These are phyloP conservation scores for Nibea coibor DNA, from an alignment of 2,113 vertebrate species.

Conservation along the genomic window DNA sequence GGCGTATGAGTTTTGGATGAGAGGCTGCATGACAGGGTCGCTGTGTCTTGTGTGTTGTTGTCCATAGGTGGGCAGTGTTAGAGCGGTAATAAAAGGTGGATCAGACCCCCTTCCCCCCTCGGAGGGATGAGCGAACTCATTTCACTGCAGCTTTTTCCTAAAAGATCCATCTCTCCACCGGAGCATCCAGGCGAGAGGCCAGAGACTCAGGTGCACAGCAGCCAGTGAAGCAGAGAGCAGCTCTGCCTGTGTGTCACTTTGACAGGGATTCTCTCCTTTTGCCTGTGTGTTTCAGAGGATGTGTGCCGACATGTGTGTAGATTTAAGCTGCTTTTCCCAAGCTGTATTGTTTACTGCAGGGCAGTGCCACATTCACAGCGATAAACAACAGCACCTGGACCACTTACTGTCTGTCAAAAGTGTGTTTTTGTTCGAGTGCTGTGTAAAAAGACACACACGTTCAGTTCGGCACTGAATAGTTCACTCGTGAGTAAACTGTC, in stretches of 20 bases:
- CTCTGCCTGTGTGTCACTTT: constrained; percentile 44
- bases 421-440: neutral
- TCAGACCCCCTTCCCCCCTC: neutral
- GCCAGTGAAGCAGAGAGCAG: constrained; percentile 56
- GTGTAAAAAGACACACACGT: neutral
- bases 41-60: constrained; percentile 12
- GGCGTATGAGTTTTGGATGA: constrained; percentile 22
- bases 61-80: constrained; percentile 37
- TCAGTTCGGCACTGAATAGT: neutral
- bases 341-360: neutral
- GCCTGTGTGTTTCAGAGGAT: constrained; percentile 26
- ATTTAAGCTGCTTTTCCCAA: neutral
- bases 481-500: constrained; percentile 26
- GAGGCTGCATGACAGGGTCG: constrained; percentile 9
- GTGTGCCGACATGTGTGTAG: constrained; percentile 1
- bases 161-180: constrained; percentile 36
- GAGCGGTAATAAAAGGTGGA: constrained; percentile 41
- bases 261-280: constrained; percentile 33
- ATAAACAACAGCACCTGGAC: constrained; percentile 5
- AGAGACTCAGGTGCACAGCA: constrained; percentile 60
- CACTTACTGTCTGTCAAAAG: constrained; percentile 4
- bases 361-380: neutral
- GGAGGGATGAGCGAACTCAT: constrained; percentile 36
- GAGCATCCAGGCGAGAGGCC: constrained; percentile 45
- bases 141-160: constrained; percentile 45